A percentile compares a stretch with the other conserved stretches of the same genome.
Conservation (phyloP, 2,113 vertebrate genomes). For the Pelobates fuscus region DNA sequence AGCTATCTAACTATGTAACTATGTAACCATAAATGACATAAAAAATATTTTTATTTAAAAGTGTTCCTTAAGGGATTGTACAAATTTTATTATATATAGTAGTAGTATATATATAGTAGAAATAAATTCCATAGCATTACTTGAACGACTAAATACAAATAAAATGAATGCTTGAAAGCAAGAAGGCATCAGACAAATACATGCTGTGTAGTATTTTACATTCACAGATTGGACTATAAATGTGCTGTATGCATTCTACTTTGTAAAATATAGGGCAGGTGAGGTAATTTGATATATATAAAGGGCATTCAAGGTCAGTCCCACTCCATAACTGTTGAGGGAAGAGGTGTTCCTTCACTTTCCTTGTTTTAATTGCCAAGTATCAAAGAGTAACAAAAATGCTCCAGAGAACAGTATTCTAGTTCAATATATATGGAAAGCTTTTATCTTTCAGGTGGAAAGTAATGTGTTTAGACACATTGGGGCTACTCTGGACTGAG, state of each 20-base stretch:
- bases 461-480: constrained; percentile 79
- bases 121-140: too few species aligned
- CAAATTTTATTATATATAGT: too few species aligned
- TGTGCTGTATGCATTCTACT: background rate
- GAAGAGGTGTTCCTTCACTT: constrained; percentile 58
- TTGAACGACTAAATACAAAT: too few species aligned
- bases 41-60: too few species aligned
- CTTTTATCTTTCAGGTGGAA: constrained; percentile 76
- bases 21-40: too few species aligned
- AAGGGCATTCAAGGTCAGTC: constrained; percentile 76
- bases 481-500: constrained; percentile 67
- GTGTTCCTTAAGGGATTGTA: too few species aligned
- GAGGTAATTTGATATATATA: constrained; percentile 67
- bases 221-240: too few species aligned
- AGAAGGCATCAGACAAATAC: background rate
- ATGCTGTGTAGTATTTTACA: too few species aligned
- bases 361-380: constrained; percentile 73
- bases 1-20: too few species aligned
- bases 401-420: constrained; percentile 78
- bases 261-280: constrained; percentile 50
- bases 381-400: constrained; percentile 75
- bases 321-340: constrained; percentile 39
- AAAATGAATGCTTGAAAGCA: too few species aligned
- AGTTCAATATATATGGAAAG: constrained; percentile 73
- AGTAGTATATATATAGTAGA: too few species aligned